Evolutionary conservation across 2,797 vertebrate species (phyloP).

Genomic region (Eospalax fontanierii): DNA sequence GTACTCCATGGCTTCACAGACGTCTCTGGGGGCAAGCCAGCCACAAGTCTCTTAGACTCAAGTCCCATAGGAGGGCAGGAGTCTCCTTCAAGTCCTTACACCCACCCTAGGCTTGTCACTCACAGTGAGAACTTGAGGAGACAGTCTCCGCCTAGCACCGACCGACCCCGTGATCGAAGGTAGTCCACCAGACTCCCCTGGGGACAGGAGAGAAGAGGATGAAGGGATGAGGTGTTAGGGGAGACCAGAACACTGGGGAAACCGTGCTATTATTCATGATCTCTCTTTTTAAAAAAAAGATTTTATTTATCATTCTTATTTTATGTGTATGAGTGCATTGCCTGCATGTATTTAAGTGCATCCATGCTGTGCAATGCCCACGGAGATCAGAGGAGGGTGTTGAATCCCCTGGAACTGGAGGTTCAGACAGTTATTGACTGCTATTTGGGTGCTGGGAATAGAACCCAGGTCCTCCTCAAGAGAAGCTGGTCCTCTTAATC

Average conservation of each 20-base stretch:
- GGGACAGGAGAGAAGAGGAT: conserved; percentile 70
- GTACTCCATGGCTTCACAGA: conserved; percentile 99
- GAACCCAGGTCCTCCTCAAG: too few species aligned
- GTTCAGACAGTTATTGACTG: too few species aligned
- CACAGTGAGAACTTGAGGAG: conserved; percentile 98
- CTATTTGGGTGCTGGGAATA: too few species aligned
- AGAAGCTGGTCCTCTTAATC: too few species aligned
- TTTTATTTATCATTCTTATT: too few species aligned
- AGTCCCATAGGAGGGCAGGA: not conserved
- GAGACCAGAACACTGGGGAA: not conserved
- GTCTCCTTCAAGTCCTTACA: not conserved
- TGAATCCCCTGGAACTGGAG: too few species aligned
- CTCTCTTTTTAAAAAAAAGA: too few species aligned
- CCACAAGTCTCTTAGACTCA: not conserved
- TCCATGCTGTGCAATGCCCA: too few species aligned
- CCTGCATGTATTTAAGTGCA: too few species aligned
- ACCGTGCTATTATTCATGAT: not conserved
- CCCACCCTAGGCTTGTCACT: conserved; percentile 86
- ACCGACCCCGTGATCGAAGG: conserved; percentile 96
- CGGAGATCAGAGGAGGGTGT: too few species aligned
- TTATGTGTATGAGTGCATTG: too few species aligned
- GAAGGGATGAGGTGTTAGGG: too few species aligned
- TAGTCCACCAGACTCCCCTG: conserved; percentile 99
- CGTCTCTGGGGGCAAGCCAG: conserved; percentile 90
- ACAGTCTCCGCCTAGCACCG: conserved; percentile 96